A percentile compares a stretch with the other conserved stretches of the same genome.
These are phyloP conservation scores for Ginglymostoma cirratum DNA, from an alignment of 2,113 vertebrate genomes.

Conservation along the genomic window DNA sequence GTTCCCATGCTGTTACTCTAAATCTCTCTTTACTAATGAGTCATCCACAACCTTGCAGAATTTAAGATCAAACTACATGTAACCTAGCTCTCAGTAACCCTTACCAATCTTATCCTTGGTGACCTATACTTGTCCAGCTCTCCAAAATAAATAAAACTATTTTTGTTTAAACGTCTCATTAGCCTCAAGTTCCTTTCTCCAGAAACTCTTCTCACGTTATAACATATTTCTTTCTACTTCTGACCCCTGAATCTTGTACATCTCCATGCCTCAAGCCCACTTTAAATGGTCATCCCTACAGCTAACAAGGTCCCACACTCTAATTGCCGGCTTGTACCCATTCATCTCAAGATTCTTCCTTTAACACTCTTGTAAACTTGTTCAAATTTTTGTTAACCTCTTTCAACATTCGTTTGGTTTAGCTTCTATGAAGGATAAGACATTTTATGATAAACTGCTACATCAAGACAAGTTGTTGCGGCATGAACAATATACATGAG, in stretches of 20 bases:
- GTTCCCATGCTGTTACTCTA: too few relatives aligned
- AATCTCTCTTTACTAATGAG: background rate
- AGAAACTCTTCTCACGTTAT: too few relatives aligned
- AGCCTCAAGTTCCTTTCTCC: too few relatives aligned
- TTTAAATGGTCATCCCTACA: background rate
- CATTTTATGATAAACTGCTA: background rate
- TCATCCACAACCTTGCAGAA: background rate
- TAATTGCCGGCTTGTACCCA: background rate
- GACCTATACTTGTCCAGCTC: background rate
- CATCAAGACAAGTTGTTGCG: background rate
- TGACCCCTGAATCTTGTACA: background rate
- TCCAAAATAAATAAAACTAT: background rate
- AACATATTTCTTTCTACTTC: too few relatives aligned
- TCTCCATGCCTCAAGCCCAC: background rate
- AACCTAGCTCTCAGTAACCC: background rate
- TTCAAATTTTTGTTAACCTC: background rate
- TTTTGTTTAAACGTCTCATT: background rate
- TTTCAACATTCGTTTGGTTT: too few relatives aligned
- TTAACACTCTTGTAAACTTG: background rate
- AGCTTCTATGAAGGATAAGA: too few relatives aligned
- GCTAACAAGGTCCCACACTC: background rate
- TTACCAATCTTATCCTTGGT: background rate
- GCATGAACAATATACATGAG: background rate
- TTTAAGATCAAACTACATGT: background rate
- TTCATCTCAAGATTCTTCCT: background rate